Conservation (phyloP, 2,888 invertebrate genomes). For the Beris chalybata region DNA sequence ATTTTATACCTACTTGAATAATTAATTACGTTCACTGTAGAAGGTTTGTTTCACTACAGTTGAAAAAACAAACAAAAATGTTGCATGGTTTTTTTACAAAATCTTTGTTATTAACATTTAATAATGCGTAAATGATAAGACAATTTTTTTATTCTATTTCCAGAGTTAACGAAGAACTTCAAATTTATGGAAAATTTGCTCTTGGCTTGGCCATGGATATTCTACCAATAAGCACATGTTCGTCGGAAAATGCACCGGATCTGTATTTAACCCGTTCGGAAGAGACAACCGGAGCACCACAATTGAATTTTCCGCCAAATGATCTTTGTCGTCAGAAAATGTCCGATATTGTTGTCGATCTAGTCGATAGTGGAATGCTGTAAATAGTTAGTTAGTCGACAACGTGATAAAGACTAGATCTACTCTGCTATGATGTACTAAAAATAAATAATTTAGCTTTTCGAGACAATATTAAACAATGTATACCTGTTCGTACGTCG, state of each 20-base stretch:
- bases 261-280: conserved; percentile 59
- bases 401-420: too few relatives aligned
- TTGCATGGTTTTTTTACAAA: too few relatives aligned
- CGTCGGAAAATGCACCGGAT: conserved; percentile 72
- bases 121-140: conserved; percentile 31
- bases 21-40: too few relatives aligned
- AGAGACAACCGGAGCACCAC: conserved; percentile 51
- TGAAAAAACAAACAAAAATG: too few relatives aligned
- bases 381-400: conserved; percentile 46
- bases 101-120: too few relatives aligned
- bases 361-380: conserved; percentile 65
- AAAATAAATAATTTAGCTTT: too few relatives aligned
- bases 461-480: too few relatives aligned
- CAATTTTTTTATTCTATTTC: conserved; percentile 26
- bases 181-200: conserved; percentile 66
- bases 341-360: conserved; percentile 69
- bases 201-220: conserved; percentile 71
- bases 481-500: too few relatives aligned
- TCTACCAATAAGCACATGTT: conserved; percentile 70
- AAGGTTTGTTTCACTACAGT: too few relatives aligned
- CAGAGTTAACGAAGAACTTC: conserved; percentile 67
- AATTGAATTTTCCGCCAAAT: conserved; percentile 59
- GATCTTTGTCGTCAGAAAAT: conserved; percentile 67
- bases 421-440: too few relatives aligned
- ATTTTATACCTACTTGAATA: too few relatives aligned